These are phyloP conservation scores for Ifrita kowaldi DNA, from an alignment of 2,113 vertebrate species.

Conservation along the genomic window DNA sequence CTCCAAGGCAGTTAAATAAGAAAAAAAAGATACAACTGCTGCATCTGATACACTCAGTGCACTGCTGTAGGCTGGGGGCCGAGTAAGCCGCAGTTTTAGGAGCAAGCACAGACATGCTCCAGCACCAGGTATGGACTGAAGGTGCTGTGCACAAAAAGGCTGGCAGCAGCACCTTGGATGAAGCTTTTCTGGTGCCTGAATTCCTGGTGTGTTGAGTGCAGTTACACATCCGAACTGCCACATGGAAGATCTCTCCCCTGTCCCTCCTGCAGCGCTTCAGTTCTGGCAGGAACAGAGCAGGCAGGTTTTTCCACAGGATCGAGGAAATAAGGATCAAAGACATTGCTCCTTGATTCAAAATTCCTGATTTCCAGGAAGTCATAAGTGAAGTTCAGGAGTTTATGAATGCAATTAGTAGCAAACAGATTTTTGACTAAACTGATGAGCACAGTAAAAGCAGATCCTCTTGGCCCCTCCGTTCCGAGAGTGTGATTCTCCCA, in stretches of 20 bases:
- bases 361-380: neutral
- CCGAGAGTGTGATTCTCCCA: neutral
- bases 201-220: neutral
- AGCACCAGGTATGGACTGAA: neutral
- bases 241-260: neutral
- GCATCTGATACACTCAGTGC: neutral
- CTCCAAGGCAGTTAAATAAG: neutral
- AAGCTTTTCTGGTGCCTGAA: neutral
- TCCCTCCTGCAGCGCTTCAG: accelerated
- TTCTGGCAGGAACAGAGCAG: neutral
- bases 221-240: neutral
- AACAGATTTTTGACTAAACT: neutral
- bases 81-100: neutral
- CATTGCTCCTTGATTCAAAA: neutral
- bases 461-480: neutral
- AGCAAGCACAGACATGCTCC: neutral
- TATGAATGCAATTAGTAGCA: neutral
- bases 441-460: neutral
- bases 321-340: neutral
- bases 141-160: neutral
- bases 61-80: neutral
- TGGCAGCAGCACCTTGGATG: neutral
- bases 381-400: neutral
- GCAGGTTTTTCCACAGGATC: neutral
- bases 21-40: neutral